Evolutionary conservation across 2,113 vertebrate species (phyloP), one percentile per base, ranked within the genome.

Genomic region (Thermophis baileyi): DNA sequence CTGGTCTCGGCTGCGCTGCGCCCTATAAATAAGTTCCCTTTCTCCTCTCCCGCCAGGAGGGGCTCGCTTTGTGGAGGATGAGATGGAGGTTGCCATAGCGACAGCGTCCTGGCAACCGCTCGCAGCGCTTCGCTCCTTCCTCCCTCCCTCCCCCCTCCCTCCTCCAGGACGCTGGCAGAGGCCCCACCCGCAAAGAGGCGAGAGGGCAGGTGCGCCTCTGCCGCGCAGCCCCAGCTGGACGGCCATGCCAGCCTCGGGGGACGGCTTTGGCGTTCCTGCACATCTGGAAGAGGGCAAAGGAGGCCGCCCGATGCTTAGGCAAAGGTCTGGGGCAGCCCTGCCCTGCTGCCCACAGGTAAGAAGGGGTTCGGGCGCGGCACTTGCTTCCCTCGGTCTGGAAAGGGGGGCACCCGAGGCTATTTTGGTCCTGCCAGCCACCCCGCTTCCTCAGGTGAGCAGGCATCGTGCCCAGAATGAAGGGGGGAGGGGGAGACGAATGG

Each of bases 61-160:
- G 55, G 54, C 49, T 40, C 8, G 88, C 81, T 53, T 87, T 63
- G 51, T 87, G 94, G 93, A 92, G 90, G 74, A 74, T 90, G 93
- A 94, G 88, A 89, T 69, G 94, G 95, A 46, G 85, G 95, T 97
- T 94, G 74, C 96, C 93, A 96, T 96, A 93, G 95, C 8, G 95
- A 97, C 96, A 90, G 96, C 96, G 95, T 97, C 96, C 95, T 96
- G 96, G 96, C 96, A 97, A 96, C 96, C 1, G 93, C 94, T 91
- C 93, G 93, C 91, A 87, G 91, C 91, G 30, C 27, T 49, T 49
- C 20, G 27, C 27, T 91, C 5, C 47, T 87, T 3, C 94, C 63
- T 92, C 94, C 53, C 12, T 44, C 8, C 25, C 27, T 60, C 4
- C 94, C 54, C 90, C 95, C 69, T 46, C n/a, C 69, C 35, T 35